phyloP scores from a whole-genome alignment of 2,888 invertebrate species.

The Catocala fraxini region DNA sequence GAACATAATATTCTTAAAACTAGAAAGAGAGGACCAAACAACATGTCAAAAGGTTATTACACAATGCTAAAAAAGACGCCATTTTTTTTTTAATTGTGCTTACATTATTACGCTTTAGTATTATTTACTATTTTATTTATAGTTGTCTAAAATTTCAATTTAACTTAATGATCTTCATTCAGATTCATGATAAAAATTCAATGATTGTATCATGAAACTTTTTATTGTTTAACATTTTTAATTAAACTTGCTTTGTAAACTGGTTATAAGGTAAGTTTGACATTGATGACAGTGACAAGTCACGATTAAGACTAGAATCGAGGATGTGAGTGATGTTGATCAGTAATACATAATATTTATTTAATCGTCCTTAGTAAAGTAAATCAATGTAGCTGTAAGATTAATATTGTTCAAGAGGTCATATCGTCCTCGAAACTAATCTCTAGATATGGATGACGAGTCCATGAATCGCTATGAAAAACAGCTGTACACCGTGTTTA shows the following conservation, averaged over 20 bases:
- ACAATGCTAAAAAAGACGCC: too few species aligned
- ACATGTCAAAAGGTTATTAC: too few species aligned
- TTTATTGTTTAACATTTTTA: too few species aligned
- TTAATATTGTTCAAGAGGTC: slow-evolving; percentile 14
- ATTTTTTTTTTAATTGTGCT: too few species aligned
- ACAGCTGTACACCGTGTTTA: slow-evolving; percentile 93
- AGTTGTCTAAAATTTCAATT: too few species aligned
- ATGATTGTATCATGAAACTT: too few species aligned
- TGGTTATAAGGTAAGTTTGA: background rate
- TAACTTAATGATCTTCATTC: too few species aligned
- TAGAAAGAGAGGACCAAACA: too few species aligned
- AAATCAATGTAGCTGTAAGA: slow-evolving; percentile 30
- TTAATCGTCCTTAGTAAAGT: slow-evolving; percentile 17
- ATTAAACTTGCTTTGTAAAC: slow-evolving; percentile 1
- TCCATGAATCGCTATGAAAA: slow-evolving; percentile 92
- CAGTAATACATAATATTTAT: slow-evolving; percentile 9
- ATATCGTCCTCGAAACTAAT: slow-evolving; percentile 19
- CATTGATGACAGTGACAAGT: slow-evolving; percentile 32
- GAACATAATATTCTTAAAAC: too few species aligned
- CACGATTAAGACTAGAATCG: slow-evolving; percentile 23
- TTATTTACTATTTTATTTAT: too few species aligned
- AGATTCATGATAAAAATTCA: too few species aligned
- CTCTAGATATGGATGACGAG: slow-evolving; percentile 69
- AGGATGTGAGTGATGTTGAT: slow-evolving; percentile 24
- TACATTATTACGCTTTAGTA: too few species aligned